Evolutionary conservation across 2,888 invertebrate species (phyloP).

Genomic region (Idaea biselata): DNA sequence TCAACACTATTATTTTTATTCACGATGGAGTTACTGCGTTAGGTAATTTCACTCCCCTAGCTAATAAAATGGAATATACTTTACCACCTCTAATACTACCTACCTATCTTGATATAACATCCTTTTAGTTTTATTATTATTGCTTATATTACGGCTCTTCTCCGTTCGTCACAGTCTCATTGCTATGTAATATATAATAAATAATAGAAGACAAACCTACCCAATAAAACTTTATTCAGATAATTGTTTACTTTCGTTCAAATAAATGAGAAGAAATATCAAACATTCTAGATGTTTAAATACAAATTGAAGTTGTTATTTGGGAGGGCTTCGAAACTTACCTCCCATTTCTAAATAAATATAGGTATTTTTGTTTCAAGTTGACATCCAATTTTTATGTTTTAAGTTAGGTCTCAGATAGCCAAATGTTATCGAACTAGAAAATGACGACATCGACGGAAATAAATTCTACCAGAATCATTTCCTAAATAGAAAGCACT

Average conservation of each 20-base stretch:
- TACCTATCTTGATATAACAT: constrained; percentile 3
- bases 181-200: background rate
- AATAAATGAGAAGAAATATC: too few species aligned
- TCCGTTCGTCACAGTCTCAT: background rate
- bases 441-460: background rate
- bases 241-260: background rate
- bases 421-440: background rate
- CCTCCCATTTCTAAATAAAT: background rate
- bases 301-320: too few species aligned
- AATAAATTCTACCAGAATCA: background rate
- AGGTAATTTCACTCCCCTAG: background rate
- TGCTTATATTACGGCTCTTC: background rate
- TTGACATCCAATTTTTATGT: background rate
- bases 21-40: constrained; percentile 11
- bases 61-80: background rate
- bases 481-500: background rate
- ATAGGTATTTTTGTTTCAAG: background rate
- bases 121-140: background rate
- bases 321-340: too few species aligned
- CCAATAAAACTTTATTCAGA: background rate
- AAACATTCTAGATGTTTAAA: too few species aligned
- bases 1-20: constrained; percentile 17
- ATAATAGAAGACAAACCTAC: background rate
- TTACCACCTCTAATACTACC: constrained; percentile 6
- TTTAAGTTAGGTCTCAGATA: background rate